Conservation (phyloP, 2,888 invertebrate species). For the Drosophila histrio region DNA sequence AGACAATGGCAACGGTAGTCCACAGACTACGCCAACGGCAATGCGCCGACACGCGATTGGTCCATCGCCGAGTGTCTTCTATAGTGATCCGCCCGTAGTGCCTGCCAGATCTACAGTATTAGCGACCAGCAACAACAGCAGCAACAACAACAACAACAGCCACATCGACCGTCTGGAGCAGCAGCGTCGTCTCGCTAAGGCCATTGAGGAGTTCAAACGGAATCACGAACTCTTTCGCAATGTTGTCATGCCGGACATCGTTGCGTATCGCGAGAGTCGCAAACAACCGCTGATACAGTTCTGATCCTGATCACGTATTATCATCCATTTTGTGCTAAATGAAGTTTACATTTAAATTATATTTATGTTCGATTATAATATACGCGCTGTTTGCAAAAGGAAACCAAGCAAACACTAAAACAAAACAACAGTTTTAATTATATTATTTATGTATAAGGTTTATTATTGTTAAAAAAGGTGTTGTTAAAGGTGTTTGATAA, state of each 20-base stretch:
- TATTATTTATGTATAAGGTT: background rate
- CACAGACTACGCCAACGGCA: conserved; percentile 41
- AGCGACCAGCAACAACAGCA: conserved; percentile 31
- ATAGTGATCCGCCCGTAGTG: conserved; percentile 29
- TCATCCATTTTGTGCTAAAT: conserved; percentile 52
- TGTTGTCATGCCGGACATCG: conserved; percentile 78
- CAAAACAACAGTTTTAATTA: too few relatives aligned
- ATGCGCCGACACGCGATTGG: conserved; percentile 14
- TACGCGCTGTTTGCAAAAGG: conserved; percentile 10
- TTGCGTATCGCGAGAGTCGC: conserved; percentile 71
- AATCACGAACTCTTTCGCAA: conserved; percentile 78
- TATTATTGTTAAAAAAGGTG: background rate
- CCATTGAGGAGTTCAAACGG: conserved; percentile 60
- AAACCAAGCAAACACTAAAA: background rate
- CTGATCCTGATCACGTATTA: conserved; percentile 56
- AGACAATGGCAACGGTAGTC: conserved; percentile 59
- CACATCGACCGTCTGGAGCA: conserved; percentile 38
- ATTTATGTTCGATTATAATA: conserved; percentile 38
- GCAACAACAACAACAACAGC: conserved; percentile 39
- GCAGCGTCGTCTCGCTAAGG: conserved; percentile 32
- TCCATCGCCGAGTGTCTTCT: conserved; percentile 31
- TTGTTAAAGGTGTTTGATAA: too few relatives aligned
- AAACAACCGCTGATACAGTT: conserved; percentile 81
- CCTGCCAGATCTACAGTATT: conserved; percentile 45
- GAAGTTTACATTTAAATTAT: conserved; percentile 38